Base-by-base conservation (phyloP, 2,113 vertebrate genomes). In the Pao palembangensis region DNA sequence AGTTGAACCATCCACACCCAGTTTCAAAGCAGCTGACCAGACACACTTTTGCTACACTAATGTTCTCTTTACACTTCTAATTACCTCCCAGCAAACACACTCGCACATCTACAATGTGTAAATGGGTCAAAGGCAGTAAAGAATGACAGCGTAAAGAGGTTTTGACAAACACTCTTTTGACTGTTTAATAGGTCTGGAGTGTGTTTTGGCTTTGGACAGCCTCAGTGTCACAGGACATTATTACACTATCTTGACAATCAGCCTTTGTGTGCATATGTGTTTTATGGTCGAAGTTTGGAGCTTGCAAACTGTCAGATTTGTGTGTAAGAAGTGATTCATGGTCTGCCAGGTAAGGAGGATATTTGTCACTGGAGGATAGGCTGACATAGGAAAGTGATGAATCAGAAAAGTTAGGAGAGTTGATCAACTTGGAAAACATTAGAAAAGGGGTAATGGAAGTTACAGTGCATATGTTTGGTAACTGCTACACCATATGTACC, bases 291-390 rank as follows among this genome's bases (percentile, higher is more conserved):
- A 31, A 7, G 28, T 38, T 38, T 38, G 34, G 8, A 38, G 8
- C 2, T 12, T 12, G 34, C 11, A 8, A 8, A 12, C 8, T 38
- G 34, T 38, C 34, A 38, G n/a, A 28, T 19, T 42, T 21, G 12
- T 63, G 64, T 52, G 50, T 58, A 8, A 58, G 60, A 69, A 43
- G 48, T 81, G 71, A 82, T 53, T 82, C 71, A 67, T 18, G 15
- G 64, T 42, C 60, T 67, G 55, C 28, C 57, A 18, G 61, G 54
- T 16, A 14, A 18, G 52, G 14, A 25, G 51, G 4, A 28, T 23
- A 16, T 51, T 15, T 6, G 11, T 10, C 19, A 14, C 13, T 46
- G 15, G 44, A 3, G 21, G n/a, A n/a, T n/a, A 14, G 41, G 8
- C 11, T 38, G 34, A 38, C 34, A 12, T 38, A 47, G 5, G 16